Percentiles rank a stretch among this genome's conserved stretches.
phyloP scores from a whole-genome alignment of 1,140 invertebrate genomes.

The Macrotrachela quadricornifera region DNA sequence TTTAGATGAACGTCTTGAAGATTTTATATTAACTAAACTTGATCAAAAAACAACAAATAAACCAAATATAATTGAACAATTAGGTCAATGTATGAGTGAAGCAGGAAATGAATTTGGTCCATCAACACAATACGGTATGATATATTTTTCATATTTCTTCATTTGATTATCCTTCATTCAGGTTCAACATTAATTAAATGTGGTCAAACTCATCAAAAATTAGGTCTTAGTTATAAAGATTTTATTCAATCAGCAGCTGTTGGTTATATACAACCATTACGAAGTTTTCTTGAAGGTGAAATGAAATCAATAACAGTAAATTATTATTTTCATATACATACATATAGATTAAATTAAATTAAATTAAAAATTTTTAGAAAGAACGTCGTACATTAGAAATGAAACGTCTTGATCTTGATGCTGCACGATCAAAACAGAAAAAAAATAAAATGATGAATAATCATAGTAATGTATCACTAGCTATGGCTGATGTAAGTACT shows the following conservation, averaged over 20 bases:
- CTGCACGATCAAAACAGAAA: conserved; percentile 63
- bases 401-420: conserved; percentile 63
- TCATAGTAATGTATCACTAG: no score
- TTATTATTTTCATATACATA: conserved; percentile 6
- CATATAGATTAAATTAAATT: background rate
- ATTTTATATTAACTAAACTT: conserved; percentile 75
- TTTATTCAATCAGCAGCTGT: conserved; percentile 56
- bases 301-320: conserved; percentile 71
- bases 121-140: conserved; percentile 55
- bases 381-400: conserved; percentile 36
- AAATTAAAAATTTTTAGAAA: conserved; percentile 27
- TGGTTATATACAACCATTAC: conserved; percentile 62
- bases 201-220: conserved; percentile 60
- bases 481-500: no score
- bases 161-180: conserved; percentile 16
- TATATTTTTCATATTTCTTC: background rate
- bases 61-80: conserved; percentile 59
- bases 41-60: conserved; percentile 53
- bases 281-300: conserved; percentile 76
- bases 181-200: conserved; percentile 66
- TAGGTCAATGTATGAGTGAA: conserved; percentile 74
- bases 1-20: conserved; percentile 33
- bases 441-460: conserved; percentile 39
- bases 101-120: conserved; percentile 76
- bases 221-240: conserved; percentile 66